A percentile compares a stretch with the other conserved stretches of the same genome.
These are phyloP conservation scores for Odontesthes bonariensis DNA, from an alignment of 2,113 vertebrate genomes.

Conservation along the genomic window DNA sequence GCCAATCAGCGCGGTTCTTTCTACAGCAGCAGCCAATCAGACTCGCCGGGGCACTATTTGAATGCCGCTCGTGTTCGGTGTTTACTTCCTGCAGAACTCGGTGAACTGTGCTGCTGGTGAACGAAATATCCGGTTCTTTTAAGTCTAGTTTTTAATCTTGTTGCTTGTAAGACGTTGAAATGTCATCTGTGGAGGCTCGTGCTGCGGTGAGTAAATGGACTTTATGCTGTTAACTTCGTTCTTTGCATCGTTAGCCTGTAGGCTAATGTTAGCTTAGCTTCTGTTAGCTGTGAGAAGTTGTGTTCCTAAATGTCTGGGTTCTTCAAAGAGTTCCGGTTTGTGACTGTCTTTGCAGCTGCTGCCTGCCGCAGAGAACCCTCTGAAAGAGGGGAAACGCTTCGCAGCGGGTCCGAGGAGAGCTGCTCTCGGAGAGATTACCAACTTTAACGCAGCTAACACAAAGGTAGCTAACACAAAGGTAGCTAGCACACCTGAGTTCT, in stretches of 20 bases:
- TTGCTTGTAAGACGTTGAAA: neutral
- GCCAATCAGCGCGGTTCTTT: conserved; percentile 53
- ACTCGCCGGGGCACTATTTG: conserved; percentile 73
- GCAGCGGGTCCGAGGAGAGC: conserved; percentile 57
- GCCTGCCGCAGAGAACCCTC: conserved; percentile 56
- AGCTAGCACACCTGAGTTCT: neutral
- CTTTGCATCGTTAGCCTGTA: neutral
- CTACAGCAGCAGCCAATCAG: conserved; percentile 68
- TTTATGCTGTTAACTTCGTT: neutral
- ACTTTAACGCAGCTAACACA: conserved; percentile 52
- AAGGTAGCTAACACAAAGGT: conserved; percentile 74
- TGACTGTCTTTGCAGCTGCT: neutral
- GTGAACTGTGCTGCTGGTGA: neutral
- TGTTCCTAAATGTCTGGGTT: too few relatives aligned
- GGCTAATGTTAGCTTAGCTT: rapidly evolving
- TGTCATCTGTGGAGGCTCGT: conserved; percentile 17
- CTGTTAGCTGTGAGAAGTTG: too few relatives aligned
- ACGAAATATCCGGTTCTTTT: too few relatives aligned
- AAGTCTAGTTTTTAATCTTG: rapidly evolving
- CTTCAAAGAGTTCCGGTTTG: neutral
- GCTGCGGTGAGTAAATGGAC: conserved; percentile 35
- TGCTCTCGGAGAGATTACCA: conserved; percentile 79
- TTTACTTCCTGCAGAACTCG: too few relatives aligned
- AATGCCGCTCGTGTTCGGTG: conserved; percentile 41
- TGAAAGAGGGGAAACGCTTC: conserved; percentile 52